Base-by-base conservation (phyloP, 2,797 vertebrate genomes). In the Alfaro cultratus region DNA sequence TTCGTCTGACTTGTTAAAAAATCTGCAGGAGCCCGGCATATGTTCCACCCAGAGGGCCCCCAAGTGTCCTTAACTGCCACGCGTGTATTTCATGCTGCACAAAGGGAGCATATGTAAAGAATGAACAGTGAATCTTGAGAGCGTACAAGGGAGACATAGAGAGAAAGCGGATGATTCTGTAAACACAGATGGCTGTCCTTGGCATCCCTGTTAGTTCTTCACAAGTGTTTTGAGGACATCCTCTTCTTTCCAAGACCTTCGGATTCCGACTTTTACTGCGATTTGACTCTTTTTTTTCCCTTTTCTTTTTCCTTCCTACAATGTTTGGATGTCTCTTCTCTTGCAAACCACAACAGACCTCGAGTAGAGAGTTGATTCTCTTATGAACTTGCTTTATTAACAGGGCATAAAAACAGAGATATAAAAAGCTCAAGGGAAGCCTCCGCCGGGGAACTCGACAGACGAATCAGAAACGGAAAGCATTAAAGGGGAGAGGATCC, bases 171-270 rank as follows among this genome's bases (percentile, higher is more conserved):
- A 93, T 85, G 85, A 94, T 92, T 92, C 68, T 85, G 92, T 94
- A 95, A 95, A 95, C 93, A 95, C 95, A 94, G 94, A 95, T 95
- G 93, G 93, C 92, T 79, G 88, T 94, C 92, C 94, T 93, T 95
- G 94, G 95, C 94, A 92, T 91, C 79, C 74, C 77, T 75, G 87
- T 89, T 88, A 87, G 83, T 87, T 92, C 91, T 92, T 93, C 92
- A 91, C 85, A 91, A 95, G 91, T 93, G 93, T 94, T 95, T 92
- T 93, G 93, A 95, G 91, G 93, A 93, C 86, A 83, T 90, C 89
- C 87, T 92, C 92, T 93, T 91, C 89, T 93, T 90, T 93, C 91
- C 88, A 89, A 92, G 88, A 90, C 92, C 92, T 90, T 86, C 88
- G 79, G 85, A 84, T 93, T 90, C 89, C 88, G 93, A 86, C 89